These are phyloP conservation scores for Hoplias malabaricus DNA, from an alignment of 2,113 vertebrate genomes.

Conservation along the genomic window DNA sequence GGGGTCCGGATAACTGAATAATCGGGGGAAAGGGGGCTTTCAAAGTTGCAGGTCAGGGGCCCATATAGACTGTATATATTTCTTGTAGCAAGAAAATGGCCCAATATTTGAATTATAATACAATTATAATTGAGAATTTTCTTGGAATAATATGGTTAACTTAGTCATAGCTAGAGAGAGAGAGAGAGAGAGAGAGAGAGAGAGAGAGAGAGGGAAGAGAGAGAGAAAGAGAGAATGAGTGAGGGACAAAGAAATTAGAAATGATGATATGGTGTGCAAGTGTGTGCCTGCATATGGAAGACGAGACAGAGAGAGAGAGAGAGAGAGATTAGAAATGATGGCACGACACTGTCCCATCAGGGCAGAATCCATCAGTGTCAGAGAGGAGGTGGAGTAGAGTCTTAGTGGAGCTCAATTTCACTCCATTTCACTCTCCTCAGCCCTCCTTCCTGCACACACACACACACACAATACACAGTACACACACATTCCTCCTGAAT, in stretches of 20 bases:
- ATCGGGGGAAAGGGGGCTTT: no score
- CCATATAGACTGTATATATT: no score
- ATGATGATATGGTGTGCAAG: conserved; percentile 15
- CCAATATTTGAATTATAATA: not conserved
- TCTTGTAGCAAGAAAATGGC: not conserved
- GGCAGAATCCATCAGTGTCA: conserved; percentile 54
- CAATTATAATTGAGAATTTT: not conserved
- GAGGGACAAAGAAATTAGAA: conserved; percentile 9
- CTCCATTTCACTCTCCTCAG: conserved; percentile 31
- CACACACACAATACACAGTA: not conserved
- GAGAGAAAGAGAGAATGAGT: not conserved
- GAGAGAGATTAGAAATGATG: conserved; percentile 57
- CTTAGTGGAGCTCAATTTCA: conserved; percentile 39
- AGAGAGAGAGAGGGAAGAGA: not conserved
- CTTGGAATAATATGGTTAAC: not conserved
- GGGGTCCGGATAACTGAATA: no score
- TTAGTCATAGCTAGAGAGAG: not conserved
- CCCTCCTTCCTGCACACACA: conserved; percentile 19
- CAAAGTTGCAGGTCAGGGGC: no score
- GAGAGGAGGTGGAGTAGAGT: conserved; percentile 25
- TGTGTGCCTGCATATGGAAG: conserved; percentile 24
- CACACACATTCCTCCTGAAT: conserved; percentile 16
- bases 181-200: not conserved
- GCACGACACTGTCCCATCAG: conserved; percentile 49
- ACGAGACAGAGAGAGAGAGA: conserved; percentile 37